Percentiles rank a stretch among this genome's conserved stretches.
These are phyloP conservation scores for Nymphalis urticae DNA, from an alignment of 2,888 invertebrate species.

Conservation along the genomic window DNA sequence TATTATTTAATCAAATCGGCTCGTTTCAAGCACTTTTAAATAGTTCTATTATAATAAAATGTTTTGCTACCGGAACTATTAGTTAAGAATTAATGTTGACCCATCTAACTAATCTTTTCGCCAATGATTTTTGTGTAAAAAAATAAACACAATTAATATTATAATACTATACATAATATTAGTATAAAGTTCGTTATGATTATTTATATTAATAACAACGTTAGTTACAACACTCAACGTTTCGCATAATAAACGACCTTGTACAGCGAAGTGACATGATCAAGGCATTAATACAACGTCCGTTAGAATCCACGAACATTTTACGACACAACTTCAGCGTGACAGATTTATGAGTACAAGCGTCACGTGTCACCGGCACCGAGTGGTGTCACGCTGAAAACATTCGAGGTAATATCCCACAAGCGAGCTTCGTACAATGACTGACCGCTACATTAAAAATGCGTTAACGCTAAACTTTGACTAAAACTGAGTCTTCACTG, in stretches of 20 bases:
- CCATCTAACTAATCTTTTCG: too few relatives aligned
- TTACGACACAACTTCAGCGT: conserved; percentile 18
- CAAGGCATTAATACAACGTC: conserved; percentile 9
- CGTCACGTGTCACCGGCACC: conserved; percentile 1
- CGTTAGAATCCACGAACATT: conserved; percentile 18
- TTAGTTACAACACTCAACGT: neutral
- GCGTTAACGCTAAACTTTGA: conserved; percentile 28
- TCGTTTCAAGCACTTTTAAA: too few relatives aligned
- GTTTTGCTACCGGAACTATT: too few relatives aligned
- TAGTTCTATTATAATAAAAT: too few relatives aligned
- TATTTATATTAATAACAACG: neutral
- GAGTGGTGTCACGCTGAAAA: conserved; percentile 21
- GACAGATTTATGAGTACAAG: conserved; percentile 24
- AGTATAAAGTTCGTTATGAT: too few relatives aligned
- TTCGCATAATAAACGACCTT: neutral
- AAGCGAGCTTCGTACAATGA: conserved; percentile 7
- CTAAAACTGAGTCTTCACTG: neutral
- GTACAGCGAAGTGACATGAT: neutral
- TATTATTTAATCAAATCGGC: too few relatives aligned
- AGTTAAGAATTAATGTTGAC: too few relatives aligned
- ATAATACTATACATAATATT: too few relatives aligned
- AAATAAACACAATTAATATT: too few relatives aligned
- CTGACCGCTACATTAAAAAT: conserved; percentile 23
- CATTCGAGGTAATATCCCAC: conserved; percentile 17
- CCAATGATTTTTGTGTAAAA: too few relatives aligned